phyloP scores from a whole-genome alignment of 2,888 invertebrate genomes.

The Notodonta dromedarius region DNA sequence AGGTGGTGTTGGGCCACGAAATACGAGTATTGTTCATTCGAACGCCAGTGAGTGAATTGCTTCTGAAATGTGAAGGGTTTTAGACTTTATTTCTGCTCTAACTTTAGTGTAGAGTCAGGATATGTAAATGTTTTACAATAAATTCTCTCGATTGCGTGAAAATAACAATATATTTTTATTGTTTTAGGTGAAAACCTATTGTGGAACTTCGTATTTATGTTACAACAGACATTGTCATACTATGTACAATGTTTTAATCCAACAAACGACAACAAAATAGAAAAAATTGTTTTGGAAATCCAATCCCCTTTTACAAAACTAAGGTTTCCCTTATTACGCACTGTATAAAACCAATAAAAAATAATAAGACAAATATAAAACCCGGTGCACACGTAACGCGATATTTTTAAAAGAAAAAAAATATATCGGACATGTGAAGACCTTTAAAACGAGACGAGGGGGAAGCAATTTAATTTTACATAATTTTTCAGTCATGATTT shows the following conservation, averaged over 20 bases:
- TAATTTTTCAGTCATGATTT: not conserved
- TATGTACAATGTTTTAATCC: too few species aligned
- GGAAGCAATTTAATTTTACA: slow-evolving; percentile 68
- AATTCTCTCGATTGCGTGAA: not conserved
- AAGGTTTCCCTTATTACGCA: slow-evolving; percentile 66
- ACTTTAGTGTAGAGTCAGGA: slow-evolving; percentile 44
- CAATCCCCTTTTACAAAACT: slow-evolving; percentile 40
- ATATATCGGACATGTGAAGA: slow-evolving; percentile 66
- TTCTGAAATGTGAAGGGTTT: slow-evolving; percentile 61
- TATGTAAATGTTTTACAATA: slow-evolving; percentile 23
- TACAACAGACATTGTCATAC: too few species aligned
- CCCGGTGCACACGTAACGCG: slow-evolving; percentile 63
- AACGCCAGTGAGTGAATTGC: slow-evolving; percentile 68
- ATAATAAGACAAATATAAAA: slow-evolving; percentile 69
- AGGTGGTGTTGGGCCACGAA: slow-evolving; percentile 59
- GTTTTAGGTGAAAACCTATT: too few species aligned
- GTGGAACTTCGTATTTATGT: too few species aligned
- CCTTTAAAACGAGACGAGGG: slow-evolving; percentile 72
- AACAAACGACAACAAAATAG: not conserved
- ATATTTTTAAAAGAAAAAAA: slow-evolving; percentile 71
- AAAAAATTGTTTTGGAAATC: slow-evolving; percentile 22
- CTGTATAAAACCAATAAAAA: slow-evolving; percentile 56
- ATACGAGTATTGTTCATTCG: slow-evolving; percentile 74
- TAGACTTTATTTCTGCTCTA: slow-evolving; percentile 47
- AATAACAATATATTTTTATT: too few species aligned